Evolutionary conservation across 1,140 invertebrate species (phyloP).

Genomic region (Rhizoglyphus robini): DNA sequence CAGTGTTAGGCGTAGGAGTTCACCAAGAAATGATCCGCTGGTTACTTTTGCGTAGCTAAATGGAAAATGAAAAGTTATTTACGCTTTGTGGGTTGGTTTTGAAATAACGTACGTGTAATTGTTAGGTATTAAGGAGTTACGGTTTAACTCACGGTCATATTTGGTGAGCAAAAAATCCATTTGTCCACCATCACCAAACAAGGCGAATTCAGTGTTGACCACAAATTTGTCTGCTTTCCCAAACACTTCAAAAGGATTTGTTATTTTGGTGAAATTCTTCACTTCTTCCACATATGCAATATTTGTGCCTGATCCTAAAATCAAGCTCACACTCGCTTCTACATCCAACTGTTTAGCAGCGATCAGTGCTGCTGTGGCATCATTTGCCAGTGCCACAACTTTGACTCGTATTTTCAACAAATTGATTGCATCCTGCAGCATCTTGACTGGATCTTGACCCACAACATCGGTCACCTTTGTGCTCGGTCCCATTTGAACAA

Average conservation of each 20-base stretch:
- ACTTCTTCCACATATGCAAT: slow-evolving; percentile 61
- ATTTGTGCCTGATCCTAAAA: slow-evolving; percentile 57
- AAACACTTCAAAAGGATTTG: slow-evolving; percentile 33
- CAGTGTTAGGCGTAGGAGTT: slow-evolving; percentile 45
- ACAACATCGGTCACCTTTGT: slow-evolving; percentile 50
- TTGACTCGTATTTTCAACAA: slow-evolving; percentile 46
- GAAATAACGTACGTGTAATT: slow-evolving; percentile 27
- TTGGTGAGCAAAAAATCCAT: slow-evolving; percentile 57
- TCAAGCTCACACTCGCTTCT: slow-evolving; percentile 42
- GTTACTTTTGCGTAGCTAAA: slow-evolving; percentile 59
- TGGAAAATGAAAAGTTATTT: not conserved
- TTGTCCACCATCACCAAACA: slow-evolving; percentile 64
- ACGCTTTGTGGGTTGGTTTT: too few relatives aligned
- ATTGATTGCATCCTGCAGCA: slow-evolving; percentile 52
- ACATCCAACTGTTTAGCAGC: slow-evolving; percentile 43
- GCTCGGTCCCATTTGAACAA: not conserved
- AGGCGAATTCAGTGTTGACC: slow-evolving; percentile 67
- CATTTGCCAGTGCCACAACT: slow-evolving; percentile 52
- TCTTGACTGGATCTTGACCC: slow-evolving; percentile 50
- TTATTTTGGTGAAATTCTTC: slow-evolving; percentile 46
- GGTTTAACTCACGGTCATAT: slow-evolving; percentile 49
- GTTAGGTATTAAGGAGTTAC: slow-evolving; percentile 35
- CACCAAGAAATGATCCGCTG: slow-evolving; percentile 81
- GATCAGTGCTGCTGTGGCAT: slow-evolving; percentile 55
- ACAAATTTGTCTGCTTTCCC: slow-evolving; percentile 42